Evolutionary conservation across 2,797 vertebrate genomes (phyloP).

Genomic region (Hafferia zeledoni): DNA sequence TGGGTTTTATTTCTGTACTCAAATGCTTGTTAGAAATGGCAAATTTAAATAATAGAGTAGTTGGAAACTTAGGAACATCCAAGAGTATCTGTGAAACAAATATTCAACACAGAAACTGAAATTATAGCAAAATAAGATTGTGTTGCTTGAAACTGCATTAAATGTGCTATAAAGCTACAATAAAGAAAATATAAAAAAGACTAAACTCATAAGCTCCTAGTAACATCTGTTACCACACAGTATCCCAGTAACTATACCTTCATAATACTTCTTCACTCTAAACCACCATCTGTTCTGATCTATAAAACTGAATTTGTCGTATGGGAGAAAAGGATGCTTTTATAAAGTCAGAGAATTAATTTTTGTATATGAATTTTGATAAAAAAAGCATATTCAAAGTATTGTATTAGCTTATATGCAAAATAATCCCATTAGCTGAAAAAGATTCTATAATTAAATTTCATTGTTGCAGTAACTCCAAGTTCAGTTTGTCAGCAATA

Average conservation of each 20-base stretch:
- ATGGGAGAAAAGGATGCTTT: background rate
- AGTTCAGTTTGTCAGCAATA: background rate
- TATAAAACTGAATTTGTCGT: constrained; percentile 13
- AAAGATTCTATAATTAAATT: background rate
- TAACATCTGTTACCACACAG: constrained; percentile 53
- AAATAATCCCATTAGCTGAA: background rate
- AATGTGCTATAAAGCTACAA: constrained; percentile 13
- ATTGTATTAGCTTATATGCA: background rate
- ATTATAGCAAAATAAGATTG: background rate
- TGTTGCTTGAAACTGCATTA: background rate
- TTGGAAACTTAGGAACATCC: background rate
- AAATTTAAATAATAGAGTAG: background rate
- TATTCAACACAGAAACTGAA: background rate
- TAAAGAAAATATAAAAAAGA: constrained; percentile 7
- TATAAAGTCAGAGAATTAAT: constrained; percentile 2
- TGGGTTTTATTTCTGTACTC: background rate
- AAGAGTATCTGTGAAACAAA: background rate
- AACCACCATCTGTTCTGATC: constrained; percentile 60
- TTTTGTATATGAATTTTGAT: background rate
- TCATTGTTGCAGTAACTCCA: background rate
- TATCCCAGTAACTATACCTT: constrained; percentile 35
- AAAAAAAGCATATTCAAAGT: background rate
- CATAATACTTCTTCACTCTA: constrained; percentile 4
- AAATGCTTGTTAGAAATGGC: background rate
- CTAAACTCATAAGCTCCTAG: constrained; percentile 4